Conservation (phyloP, 2,797 vertebrate species). For the Girardinus metallicus region DNA sequence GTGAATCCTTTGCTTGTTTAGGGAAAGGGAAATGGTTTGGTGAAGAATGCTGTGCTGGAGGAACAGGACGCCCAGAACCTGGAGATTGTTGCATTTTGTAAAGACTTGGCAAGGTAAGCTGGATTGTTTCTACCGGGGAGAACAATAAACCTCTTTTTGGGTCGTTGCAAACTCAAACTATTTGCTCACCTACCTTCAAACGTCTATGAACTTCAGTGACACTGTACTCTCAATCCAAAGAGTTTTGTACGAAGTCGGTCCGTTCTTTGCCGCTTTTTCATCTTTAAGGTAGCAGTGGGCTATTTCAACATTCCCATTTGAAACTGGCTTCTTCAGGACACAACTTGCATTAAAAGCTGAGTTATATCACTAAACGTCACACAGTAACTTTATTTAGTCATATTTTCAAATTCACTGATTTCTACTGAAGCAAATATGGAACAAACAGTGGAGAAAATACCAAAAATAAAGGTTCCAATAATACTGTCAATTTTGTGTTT, state of each 20-base stretch:
- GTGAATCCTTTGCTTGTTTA: slow-evolving; percentile 63
- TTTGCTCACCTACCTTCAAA: background rate
- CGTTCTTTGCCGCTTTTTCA: background rate
- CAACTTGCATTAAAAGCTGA: no score
- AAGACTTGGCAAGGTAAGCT: slow-evolving; percentile 89
- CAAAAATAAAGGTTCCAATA: no score
- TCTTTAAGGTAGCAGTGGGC: background rate
- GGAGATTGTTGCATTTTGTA: slow-evolving; percentile 92
- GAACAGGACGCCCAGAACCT: slow-evolving; percentile 87
- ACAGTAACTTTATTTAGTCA: no score
- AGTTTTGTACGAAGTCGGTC: background rate
- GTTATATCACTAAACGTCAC: no score
- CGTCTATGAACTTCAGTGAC: background rate
- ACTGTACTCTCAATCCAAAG: background rate
- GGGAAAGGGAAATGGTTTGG: slow-evolving; percentile 80
- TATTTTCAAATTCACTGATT: no score
- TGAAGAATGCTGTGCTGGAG: slow-evolving; percentile 81
- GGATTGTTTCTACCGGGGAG: background rate
- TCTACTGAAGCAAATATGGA: no score
- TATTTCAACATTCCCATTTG: no score
- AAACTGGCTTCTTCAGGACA: no score
- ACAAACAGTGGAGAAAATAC: no score
- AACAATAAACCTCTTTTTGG: background rate
- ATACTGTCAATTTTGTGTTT: no score
- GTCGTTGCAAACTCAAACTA: background rate